Evolutionary conservation across 2,113 vertebrate species (phyloP).

Genomic region (Pterophyllum scalare): DNA sequence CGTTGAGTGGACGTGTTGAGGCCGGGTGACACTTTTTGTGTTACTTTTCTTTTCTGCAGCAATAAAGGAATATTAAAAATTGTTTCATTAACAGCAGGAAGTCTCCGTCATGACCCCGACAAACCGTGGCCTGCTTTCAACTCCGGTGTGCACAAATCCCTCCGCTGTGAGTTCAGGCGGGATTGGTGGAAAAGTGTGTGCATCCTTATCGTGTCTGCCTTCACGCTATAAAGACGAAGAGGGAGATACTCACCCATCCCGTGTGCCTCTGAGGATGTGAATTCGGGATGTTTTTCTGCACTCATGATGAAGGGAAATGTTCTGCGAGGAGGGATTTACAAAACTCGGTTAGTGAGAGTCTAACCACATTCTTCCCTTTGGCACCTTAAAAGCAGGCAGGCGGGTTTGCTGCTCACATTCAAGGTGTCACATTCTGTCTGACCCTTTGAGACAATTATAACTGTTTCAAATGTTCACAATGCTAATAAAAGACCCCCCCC

Average conservation of each 20-base stretch:
- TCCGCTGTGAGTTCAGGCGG: background rate
- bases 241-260: constrained; percentile 65
- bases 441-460: background rate
- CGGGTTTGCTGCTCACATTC: background rate
- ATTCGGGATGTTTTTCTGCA: constrained; percentile 45
- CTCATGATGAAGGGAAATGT: constrained; percentile 55
- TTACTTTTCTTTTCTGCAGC: background rate
- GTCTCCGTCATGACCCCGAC: background rate
- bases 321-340: constrained; percentile 30
- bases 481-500: constrained; percentile 13
- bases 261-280: constrained; percentile 34
- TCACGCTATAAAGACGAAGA: background rate
- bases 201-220: background rate
- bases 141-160: background rate
- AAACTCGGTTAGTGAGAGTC: background rate
- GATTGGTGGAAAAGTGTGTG: background rate
- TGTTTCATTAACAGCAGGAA: background rate
- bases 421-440: background rate
- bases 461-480: background rate
- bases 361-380: background rate
- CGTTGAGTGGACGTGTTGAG: background rate
- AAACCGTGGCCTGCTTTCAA: background rate
- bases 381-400: background rate
- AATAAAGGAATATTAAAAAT: background rate
- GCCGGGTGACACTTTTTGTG: background rate